These are phyloP conservation scores for Trachymyrmex septentrionalis DNA, from an alignment of 1,140 invertebrate species.

Conservation along the genomic window DNA sequence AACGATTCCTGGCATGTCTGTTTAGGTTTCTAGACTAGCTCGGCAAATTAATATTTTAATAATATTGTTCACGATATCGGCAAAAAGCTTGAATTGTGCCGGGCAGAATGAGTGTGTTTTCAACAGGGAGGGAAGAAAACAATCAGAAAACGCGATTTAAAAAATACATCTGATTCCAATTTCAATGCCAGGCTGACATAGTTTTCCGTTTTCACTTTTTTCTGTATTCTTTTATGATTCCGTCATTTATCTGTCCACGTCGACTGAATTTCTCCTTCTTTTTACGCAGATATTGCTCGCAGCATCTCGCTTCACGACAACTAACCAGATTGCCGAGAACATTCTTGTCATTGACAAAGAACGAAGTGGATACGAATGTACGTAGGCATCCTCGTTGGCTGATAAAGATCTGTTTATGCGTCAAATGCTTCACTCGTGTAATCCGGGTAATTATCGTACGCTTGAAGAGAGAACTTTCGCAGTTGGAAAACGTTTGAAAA, in stretches of 20 bases:
- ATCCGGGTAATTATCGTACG: slow-evolving; percentile 19
- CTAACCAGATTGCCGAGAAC: slow-evolving; percentile 74
- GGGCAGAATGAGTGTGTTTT: not conserved
- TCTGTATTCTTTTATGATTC: slow-evolving; percentile 5
- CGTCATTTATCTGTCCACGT: slow-evolving; percentile 8
- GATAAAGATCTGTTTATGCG: slow-evolving; percentile 50
- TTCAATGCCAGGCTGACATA: not conserved
- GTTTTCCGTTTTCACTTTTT: slow-evolving; percentile 15
- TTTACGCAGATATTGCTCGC: slow-evolving; percentile 45
- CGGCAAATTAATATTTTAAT: slow-evolving; percentile 23
- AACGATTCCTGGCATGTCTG: not conserved
- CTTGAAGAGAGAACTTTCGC: slow-evolving; percentile 29
- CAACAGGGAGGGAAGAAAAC: not conserved
- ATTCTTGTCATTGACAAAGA: slow-evolving; percentile 56
- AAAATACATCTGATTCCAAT: not conserved
- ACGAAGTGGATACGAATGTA: not conserved
- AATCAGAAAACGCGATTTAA: not conserved
- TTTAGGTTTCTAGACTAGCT: slow-evolving; percentile 5
- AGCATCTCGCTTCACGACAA: slow-evolving; percentile 10
- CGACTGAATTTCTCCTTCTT: not conserved
- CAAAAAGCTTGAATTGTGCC: not conserved
- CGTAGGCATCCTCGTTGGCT: not conserved
- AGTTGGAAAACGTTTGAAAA: slow-evolving; percentile 21
- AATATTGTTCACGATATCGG: not conserved
- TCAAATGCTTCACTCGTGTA: not conserved